Base-by-base conservation (phyloP, 1,140 invertebrate genomes). In the Phortica variegata region DNA sequence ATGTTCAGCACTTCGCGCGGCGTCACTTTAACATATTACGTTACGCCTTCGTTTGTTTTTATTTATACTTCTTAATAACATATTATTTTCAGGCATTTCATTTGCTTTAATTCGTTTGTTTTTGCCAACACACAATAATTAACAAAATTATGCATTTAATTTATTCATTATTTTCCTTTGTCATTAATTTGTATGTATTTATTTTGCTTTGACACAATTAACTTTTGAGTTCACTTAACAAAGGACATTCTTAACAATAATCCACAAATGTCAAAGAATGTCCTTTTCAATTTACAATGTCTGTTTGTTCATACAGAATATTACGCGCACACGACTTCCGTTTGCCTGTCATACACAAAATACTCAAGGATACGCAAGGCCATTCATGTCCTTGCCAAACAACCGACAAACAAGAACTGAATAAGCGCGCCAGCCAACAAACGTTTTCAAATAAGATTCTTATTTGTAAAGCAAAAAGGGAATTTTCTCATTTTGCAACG, bases 211-310 rank as follows among this genome's bases (percentile, higher is more conserved):
- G n/a, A n/a, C n/a, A n/a, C n/a, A n/a, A n/a, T n/a, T n/a, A n/a
- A n/a, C n/a, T n/a, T n/a, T n/a, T n/a, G n/a, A n/a, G n/a, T n/a
- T n/a, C n/a, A n/a, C n/a, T n/a, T n/a, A n/a, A n/a, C n/a, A 5
- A 26, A 26, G 23, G 23, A 44, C 54, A 60, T 58, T 55, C 57
- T 60, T 63, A 57, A 65, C 47, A 54, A 49, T 65, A 65, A 68
- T 68, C 63, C 63, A 63, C 52, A 58, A 63, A 58, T 58, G 60
- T 26, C 51, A 68, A 68, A 58, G 52, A 63, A 68, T 63, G 60
- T 48, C 23, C 23, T 26, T 26, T 26, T 26, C 23, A 26, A n/a
- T n/a, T n/a, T 53, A 37, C 43, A 15, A 45, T 56, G 34, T 34
- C 19, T 42, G 47, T 29, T 6, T 7, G 26, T 7, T 6, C 26